These are phyloP conservation scores for Diabrotica virgifera DNA, from an alignment of 1,140 invertebrate genomes.

Conservation along the genomic window DNA sequence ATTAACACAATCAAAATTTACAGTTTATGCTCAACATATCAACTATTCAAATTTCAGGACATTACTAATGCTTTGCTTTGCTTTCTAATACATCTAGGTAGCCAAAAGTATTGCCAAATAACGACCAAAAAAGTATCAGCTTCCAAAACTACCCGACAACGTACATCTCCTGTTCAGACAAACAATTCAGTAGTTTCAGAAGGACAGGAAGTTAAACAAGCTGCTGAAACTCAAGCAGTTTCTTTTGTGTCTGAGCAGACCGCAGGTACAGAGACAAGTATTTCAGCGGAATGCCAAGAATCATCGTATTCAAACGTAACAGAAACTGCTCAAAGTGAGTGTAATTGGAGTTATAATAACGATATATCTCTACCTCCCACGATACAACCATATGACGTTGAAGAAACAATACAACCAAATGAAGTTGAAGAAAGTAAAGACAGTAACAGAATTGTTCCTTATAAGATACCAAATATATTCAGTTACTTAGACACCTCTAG, in stretches of 20 bases:
- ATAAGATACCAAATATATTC: constrained; percentile 35
- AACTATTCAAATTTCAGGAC: too few relatives aligned
- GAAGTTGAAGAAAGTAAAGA: background rate
- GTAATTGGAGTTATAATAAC: background rate
- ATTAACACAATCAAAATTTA: too few relatives aligned
- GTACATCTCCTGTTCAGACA: too few relatives aligned
- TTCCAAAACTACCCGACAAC: background rate
- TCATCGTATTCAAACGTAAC: too few relatives aligned
- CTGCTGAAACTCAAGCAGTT: too few relatives aligned
- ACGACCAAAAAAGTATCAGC: background rate
- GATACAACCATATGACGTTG: background rate
- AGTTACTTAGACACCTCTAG: constrained; percentile 29
- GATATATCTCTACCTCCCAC: too few relatives aligned
- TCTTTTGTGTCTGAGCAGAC: too few relatives aligned
- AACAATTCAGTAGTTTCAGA: too few relatives aligned
- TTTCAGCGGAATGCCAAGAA: too few relatives aligned
- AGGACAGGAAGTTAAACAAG: too few relatives aligned
- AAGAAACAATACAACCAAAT: background rate
- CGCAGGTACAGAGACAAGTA: too few relatives aligned
- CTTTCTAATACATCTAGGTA: background rate
- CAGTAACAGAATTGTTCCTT: constrained; percentile 20
- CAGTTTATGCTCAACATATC: too few relatives aligned
- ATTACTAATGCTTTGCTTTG: constrained; percentile 2
- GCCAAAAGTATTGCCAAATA: background rate
- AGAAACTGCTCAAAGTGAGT: background rate